Conservation (phyloP, 2,113 vertebrate species). For the Petrocephalus zakoni region DNA sequence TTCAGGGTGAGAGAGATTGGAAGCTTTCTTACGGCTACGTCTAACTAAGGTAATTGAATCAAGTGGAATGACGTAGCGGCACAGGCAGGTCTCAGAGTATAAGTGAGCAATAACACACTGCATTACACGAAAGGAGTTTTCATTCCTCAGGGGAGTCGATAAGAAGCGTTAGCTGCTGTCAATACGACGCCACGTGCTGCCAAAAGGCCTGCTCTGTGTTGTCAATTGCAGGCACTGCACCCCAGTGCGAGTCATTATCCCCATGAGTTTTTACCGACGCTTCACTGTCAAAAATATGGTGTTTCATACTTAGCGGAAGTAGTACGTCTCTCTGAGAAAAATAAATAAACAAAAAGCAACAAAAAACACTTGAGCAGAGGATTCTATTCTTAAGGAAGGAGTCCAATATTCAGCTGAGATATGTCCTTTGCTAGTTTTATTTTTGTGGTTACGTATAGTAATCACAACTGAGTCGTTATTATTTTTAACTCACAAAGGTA, state of each 20-base stretch:
- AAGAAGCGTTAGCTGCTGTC: neutral
- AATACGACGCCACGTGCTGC: neutral
- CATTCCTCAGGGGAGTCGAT: neutral
- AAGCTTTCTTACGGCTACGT: slow-evolving; percentile 6
- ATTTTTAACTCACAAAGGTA: neutral
- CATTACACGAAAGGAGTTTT: slow-evolving; percentile 5
- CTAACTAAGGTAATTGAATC: slow-evolving; percentile 10
- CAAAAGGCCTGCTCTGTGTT: slow-evolving; percentile 13
- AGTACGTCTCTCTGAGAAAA: neutral
- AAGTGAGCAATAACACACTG: slow-evolving; percentile 16
- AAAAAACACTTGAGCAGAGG: neutral
- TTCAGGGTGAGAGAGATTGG: neutral
- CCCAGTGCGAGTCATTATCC: slow-evolving; percentile 8
- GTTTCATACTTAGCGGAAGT: neutral
- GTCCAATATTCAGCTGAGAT: neutral
- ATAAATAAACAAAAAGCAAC: neutral
- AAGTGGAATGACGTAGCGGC: neutral
- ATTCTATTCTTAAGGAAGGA: neutral
- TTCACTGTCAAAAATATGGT: neutral
- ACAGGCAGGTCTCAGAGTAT: neutral
- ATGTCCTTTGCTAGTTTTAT: neutral
- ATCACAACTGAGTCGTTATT: neutral
- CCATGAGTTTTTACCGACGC: neutral
- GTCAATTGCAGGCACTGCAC: neutral
- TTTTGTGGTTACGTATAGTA: neutral